Conservation (phyloP, 2,888 invertebrate genomes). For the Hydraecia micacea region DNA sequence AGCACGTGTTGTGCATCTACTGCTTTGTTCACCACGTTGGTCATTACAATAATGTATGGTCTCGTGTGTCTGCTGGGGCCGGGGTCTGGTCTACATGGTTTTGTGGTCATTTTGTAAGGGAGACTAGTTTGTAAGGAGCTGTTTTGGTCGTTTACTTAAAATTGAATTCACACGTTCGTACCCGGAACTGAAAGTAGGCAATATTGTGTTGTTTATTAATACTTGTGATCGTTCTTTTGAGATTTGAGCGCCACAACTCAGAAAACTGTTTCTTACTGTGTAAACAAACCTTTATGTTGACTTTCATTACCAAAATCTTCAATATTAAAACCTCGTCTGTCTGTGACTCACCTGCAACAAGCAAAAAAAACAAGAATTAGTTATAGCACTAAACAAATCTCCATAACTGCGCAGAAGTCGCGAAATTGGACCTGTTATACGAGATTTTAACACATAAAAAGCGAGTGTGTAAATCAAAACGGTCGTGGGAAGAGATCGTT, state of each 20-base stretch:
- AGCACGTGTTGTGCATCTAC: conserved; percentile 63
- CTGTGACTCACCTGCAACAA: conserved; percentile 76
- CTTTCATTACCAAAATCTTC: conserved; percentile 17
- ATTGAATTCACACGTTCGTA: conserved; percentile 47
- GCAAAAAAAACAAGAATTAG: conserved; percentile 62
- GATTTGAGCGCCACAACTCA: neutral
- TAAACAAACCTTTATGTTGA: conserved; percentile 36
- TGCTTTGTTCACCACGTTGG: conserved; percentile 56
- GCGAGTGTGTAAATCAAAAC: conserved; percentile 62
- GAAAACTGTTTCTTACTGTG: neutral
- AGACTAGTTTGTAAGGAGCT: conserved; percentile 32
- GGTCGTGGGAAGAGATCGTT: conserved; percentile 64
- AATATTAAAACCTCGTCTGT: conserved; percentile 12
- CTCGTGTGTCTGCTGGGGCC: conserved; percentile 29
- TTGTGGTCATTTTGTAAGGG: neutral
- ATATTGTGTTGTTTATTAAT: conserved; percentile 12
- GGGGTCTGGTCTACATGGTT: conserved; percentile 34
- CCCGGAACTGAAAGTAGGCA: conserved; percentile 49
- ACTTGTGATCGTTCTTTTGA: conserved; percentile 4
- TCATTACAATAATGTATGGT: conserved; percentile 52
- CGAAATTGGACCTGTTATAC: conserved; percentile 54
- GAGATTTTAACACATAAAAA: conserved; percentile 56
- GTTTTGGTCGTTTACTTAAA: conserved; percentile 56
- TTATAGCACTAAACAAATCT: conserved; percentile 46
- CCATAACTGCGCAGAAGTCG: conserved; percentile 42